Conservation (phyloP, 2,797 vertebrate genomes). For the Crenichthys baileyi region DNA sequence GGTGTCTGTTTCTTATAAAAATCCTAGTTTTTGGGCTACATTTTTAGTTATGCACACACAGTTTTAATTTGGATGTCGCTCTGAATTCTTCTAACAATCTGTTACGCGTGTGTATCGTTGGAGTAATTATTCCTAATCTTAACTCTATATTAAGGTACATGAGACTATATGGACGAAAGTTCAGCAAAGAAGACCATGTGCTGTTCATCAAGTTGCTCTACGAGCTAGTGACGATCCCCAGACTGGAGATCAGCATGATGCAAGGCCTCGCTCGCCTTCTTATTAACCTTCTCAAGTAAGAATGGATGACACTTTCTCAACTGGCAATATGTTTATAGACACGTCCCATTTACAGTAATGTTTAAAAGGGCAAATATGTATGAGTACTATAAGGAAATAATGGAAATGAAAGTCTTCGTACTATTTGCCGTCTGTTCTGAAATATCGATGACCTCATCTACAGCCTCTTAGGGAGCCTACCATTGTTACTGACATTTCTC, state of each 20-base stretch:
- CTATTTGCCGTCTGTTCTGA: background rate
- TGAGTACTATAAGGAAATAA: background rate
- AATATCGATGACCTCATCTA: too few relatives aligned
- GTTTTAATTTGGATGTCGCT: background rate
- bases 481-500: background rate
- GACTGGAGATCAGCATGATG: conserved; percentile 98
- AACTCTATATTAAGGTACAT: conserved; percentile 86
- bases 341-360: background rate
- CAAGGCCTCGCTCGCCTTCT: conserved; percentile 95
- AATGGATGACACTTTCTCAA: conserved; percentile 19
- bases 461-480: background rate
- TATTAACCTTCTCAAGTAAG: conserved; percentile 97
- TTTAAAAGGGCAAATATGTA: background rate
- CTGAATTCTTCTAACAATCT: background rate
- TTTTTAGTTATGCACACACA: background rate
- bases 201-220: conserved; percentile 96
- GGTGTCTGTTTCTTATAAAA: background rate
- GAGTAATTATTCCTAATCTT: conserved; percentile 2
- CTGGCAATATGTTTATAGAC: background rate
- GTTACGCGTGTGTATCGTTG: background rate
- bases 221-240: conserved; percentile 93
- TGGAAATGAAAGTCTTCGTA: background rate
- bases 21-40: background rate
- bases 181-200: conserved; percentile 98
- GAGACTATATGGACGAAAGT: conserved; percentile 95